Evolutionary conservation across 2,888 invertebrate species (phyloP).

Genomic region (Seira sanloemensis): DNA sequence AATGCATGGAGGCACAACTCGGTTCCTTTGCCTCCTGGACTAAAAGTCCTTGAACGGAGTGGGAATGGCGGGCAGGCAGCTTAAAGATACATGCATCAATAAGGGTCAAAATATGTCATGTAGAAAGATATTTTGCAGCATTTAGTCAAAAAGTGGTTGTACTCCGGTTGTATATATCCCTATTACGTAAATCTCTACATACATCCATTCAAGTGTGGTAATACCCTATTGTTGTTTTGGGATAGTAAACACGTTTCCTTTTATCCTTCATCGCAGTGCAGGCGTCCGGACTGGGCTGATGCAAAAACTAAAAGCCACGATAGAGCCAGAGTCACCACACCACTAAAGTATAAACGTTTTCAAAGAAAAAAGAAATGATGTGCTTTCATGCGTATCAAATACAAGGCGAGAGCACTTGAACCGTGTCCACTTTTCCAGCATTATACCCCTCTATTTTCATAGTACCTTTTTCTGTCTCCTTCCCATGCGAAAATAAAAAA

Average conservation of each 20-base stretch:
- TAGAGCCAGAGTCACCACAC: neutral
- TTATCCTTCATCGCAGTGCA: conserved; percentile 4
- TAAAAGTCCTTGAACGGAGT: conserved; percentile 41
- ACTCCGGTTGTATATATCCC: too few relatives aligned
- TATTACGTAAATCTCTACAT: too few relatives aligned
- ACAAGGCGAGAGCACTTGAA: conserved; percentile 60
- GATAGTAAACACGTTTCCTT: neutral
- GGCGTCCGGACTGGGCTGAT: conserved; percentile 11
- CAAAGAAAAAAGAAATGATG: conserved; percentile 33
- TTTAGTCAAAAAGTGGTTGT: conserved; percentile 4
- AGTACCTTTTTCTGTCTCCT: conserved; percentile 15
- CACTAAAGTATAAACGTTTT: conserved; percentile 1
- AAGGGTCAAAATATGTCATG: conserved; percentile 1
- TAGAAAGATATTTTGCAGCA: neutral
- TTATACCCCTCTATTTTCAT: neutral
- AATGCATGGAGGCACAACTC: neutral
- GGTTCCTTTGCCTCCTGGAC: conserved; percentile 28
- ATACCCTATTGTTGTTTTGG: neutral
- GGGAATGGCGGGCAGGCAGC: neutral
- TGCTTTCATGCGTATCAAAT: conserved; percentile 60
- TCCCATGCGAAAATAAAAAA: conserved; percentile 35
- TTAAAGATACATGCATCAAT: conserved; percentile 17
- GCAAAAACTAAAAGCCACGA: conserved; percentile 46
- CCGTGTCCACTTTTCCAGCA: conserved; percentile 60
- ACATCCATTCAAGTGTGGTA: neutral